These are phyloP conservation scores for Labeo catla DNA, from an alignment of 2,113 vertebrate genomes.

Conservation along the genomic window DNA sequence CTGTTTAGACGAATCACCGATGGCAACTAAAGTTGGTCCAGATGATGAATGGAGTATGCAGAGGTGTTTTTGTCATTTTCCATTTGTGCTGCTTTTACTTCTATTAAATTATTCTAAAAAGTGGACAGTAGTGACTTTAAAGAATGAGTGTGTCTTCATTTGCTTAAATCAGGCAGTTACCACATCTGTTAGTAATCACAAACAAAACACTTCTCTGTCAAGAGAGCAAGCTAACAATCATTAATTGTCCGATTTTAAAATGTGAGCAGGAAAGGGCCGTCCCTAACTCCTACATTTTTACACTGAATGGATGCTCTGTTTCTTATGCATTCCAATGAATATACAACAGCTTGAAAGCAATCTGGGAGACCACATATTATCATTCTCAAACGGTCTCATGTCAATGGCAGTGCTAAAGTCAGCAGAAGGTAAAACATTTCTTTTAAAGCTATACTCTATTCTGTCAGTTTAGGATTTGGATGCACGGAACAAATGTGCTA, in stretches of 20 bases:
- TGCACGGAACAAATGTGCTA: neutral
- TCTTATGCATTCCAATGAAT: slow-evolving; percentile 45
- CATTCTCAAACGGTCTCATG: neutral
- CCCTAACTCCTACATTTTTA: slow-evolving; percentile 35
- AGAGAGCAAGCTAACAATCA: slow-evolving; percentile 23
- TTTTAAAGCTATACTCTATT: neutral
- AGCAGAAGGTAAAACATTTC: neutral
- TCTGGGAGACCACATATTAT: neutral
- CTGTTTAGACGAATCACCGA: too few relatives aligned
- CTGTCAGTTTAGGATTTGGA: neutral
- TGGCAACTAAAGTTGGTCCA: neutral
- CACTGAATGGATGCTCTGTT: slow-evolving; percentile 54
- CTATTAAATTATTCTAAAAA: neutral
- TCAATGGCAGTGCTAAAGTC: neutral
- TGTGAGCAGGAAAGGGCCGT: slow-evolving; percentile 1
- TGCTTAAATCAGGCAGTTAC: neutral
- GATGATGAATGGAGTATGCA: neutral
- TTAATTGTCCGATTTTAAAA: slow-evolving; percentile 2
- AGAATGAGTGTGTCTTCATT: neutral
- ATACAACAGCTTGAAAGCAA: slow-evolving; percentile 22
- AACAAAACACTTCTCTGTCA: neutral
- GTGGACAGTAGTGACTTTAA: neutral
- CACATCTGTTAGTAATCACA: slow-evolving; percentile 3
- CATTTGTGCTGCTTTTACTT: neutral
- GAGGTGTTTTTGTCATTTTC: neutral